These are phyloP conservation scores for Mizuhopecten yessoensis DNA, from an alignment of 1,140 invertebrate species.

Conservation along the genomic window DNA sequence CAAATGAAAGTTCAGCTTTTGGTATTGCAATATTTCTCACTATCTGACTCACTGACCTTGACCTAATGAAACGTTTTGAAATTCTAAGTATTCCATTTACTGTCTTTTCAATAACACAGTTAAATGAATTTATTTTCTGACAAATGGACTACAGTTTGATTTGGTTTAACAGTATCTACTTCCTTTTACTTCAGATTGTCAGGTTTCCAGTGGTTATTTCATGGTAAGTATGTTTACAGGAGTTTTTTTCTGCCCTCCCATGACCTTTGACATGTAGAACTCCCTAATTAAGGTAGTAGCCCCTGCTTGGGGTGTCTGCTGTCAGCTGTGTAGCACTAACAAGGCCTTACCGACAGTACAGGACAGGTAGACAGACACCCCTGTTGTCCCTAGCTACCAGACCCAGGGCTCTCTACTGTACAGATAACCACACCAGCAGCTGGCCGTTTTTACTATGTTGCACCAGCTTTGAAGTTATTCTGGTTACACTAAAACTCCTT, in stretches of 20 bases:
- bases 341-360: neutral
- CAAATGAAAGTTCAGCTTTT: no score
- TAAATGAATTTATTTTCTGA: neutral
- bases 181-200: neutral
- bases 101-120: neutral
- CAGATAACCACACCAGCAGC: neutral
- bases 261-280: neutral
- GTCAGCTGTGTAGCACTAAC: constrained; percentile 19
- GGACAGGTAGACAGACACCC: neutral
- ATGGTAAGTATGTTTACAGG: neutral
- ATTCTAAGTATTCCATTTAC: neutral
- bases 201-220: no score
- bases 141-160: no score
- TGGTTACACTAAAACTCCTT: neutral
- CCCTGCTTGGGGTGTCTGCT: neutral
- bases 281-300: neutral
- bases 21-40: neutral
- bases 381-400: neutral
- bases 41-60: neutral
- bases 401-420: neutral
- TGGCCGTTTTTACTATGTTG: neutral
- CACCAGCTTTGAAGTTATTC: neutral
- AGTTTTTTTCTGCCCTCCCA: neutral
- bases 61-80: neutral
- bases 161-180: no score